Percentiles rank a stretch among this genome's conserved stretches.
Evolutionary conservation across 2,113 vertebrate species (phyloP).

Genomic region (Turnix velox): DNA sequence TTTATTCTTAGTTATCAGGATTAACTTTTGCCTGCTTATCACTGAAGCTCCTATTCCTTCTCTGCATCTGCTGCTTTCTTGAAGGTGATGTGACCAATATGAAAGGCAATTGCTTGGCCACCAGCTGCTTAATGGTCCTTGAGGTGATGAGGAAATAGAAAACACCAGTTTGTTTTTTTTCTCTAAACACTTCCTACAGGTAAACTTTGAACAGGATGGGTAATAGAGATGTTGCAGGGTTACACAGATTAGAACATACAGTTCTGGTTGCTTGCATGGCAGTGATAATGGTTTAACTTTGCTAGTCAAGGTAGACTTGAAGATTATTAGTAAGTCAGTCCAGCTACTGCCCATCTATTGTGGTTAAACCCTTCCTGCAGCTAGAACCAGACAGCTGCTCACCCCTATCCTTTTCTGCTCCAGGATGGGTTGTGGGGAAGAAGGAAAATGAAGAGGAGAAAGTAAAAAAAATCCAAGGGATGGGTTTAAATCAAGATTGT

Average conservation of each 20-base stretch:
- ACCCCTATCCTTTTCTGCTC: too few relatives aligned
- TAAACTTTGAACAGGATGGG: constrained; percentile 13
- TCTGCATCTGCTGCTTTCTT: not conserved
- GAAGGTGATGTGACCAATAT: not conserved
- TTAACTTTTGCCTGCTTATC: not conserved
- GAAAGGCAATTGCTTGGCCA: not conserved
- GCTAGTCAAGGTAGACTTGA: not conserved
- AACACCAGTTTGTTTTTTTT: not conserved
- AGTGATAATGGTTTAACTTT: not conserved
- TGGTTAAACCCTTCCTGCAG: not conserved
- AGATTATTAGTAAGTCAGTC: not conserved
- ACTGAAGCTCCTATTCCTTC: not conserved
- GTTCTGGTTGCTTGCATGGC: not conserved
- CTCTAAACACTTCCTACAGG: constrained; percentile 16
- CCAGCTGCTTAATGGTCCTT: not conserved
- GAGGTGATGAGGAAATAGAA: not conserved
- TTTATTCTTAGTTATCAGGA: not conserved
- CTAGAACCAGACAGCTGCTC: not conserved
- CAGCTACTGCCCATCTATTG: not conserved
- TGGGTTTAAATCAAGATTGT: not conserved
- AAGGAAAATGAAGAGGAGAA: not conserved
- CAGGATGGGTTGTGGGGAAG: not conserved
- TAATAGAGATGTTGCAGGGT: not conserved
- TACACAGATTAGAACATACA: constrained; percentile 1
- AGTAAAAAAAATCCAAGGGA: not conserved